Evolutionary conservation across 2,888 invertebrate species (phyloP), one percentile per base, ranked within the genome.

Genomic region (Mythimna albipuncta): DNA sequence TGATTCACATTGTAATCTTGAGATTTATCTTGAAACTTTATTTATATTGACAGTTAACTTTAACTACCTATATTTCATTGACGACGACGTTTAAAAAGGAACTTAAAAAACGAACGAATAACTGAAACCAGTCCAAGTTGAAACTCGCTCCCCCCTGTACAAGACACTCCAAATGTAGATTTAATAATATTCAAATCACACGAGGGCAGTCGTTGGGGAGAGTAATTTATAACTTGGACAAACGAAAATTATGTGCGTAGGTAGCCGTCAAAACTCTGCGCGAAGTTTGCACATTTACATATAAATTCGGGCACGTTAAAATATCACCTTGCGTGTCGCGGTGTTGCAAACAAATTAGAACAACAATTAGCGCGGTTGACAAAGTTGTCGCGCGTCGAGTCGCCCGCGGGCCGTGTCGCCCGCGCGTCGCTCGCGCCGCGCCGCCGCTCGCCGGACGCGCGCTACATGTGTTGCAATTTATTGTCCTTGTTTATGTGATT

Each of bases 281-380:
- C 86, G 89, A 94, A 95, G 91, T 95, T 95, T 90, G 83, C 89
- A 84, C 93, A 95, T 95, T 95, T 93, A 90, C 93, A 95, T 95
- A 92, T 92, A 93, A 95, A 95, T 95, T 94, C 85, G 93, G 90
- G 84, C 89, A 88, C 87, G 93, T 89, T 94, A 88, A 93, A 93
- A 94, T 93, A 94, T 95, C 94, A 95, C 94, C 95, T 95, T 91
- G 82, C 85, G 81, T 82, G 89, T 79, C 79, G 79, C 71, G 83
- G 87, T 90, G 87, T 85, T 87, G 86, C 82, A 82, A 93, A 94
- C 94, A 92, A 93, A 92, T 93, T 93, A 91, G 88, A 94, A 94
- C 94, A 94, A 93, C 94, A 94, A 94, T 94, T 94, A 94, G 91
- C 87, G 90, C 65, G 73, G 86, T 87, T 84, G 88, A 86, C 85